Evolutionary conservation across 2,888 invertebrate genomes (phyloP), one percentile per base, ranked within the genome.

Genomic region (Erynnis tages): DNA sequence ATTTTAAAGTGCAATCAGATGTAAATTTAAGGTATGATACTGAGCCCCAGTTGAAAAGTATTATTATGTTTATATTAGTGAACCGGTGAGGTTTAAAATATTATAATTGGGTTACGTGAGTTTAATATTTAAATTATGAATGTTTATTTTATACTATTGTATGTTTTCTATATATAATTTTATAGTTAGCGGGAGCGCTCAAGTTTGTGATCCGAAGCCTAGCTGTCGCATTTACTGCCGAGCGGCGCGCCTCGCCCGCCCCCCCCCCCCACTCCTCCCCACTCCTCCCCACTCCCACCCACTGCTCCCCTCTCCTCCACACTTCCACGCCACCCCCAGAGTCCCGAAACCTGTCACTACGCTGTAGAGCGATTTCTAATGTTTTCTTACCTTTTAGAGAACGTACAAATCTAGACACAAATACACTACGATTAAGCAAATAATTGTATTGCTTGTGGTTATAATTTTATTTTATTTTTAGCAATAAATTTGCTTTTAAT

Each of bases 401-500:
- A 82, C 79, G 88, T 88, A 88, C 88, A 88, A 88, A 88, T 78
- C 63, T 74, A 79, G 65, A 76, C 71, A 73, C 73, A 75, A 75
- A 73, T 66, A 73, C 69, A 66, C 63, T 75, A 71, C 70, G 65
- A 69, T 68, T 76, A 79, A 82, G 79, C 83, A 79, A 81, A 76
- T 35, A 35, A 71, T 65, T 81, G 78, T 85, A 81, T 80, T 82
- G 84, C 84, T 86, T 79, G 77, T 76, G 86, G 83, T 84, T 87
- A 84, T 82, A 83, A 78, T 82, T 84, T 78, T 83, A 84, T 86
- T 86, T 83, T 87, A 80, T 84, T 83, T 61, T 83, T 89, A 89
- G 89, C 89, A 89, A 89, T 89, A 89, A 89, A 88, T 78, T 89
- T 89, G 88, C 88, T 88, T 89, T 82, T 84, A 82, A 77, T 83